Conservation (phyloP, 2,797 vertebrate species). For the Hyperoplus immaculatus region DNA sequence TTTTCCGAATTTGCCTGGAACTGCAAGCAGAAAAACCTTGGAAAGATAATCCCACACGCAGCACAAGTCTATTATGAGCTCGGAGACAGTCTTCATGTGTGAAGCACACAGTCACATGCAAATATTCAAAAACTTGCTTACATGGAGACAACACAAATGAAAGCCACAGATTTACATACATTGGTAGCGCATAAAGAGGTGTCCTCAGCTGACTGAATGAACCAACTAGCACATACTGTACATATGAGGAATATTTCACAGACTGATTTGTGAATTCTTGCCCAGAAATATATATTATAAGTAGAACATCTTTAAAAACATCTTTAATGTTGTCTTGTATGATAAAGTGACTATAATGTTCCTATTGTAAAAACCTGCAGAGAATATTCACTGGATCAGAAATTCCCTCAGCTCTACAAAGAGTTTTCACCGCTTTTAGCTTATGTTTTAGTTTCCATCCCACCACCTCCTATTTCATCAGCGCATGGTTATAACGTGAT, state of each 20-base stretch:
- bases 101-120: slow-evolving; percentile 45
- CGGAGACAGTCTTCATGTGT: slow-evolving; percentile 68
- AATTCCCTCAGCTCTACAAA: neutral
- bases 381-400: no score
- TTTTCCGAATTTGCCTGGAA: slow-evolving; percentile 28
- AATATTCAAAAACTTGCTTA: slow-evolving; percentile 37
- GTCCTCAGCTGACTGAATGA: no score
- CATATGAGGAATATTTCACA: neutral
- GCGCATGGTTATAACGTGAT: no score
- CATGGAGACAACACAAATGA: slow-evolving; percentile 19
- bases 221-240: neutral
- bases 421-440: neutral
- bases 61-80: slow-evolving; percentile 64
- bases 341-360: no score
- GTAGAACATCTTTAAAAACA: no score
- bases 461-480: no score
- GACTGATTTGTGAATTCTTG: neutral
- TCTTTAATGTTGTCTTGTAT: no score
- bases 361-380: no score
- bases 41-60: slow-evolving; percentile 57
- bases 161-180: neutral
- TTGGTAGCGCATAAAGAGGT: neutral
- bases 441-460: no score
- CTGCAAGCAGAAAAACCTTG: slow-evolving; percentile 43
- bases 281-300: neutral